These are phyloP conservation scores for Euphydryas editha DNA, from an alignment of 2,888 invertebrate species.

Conservation along the genomic window DNA sequence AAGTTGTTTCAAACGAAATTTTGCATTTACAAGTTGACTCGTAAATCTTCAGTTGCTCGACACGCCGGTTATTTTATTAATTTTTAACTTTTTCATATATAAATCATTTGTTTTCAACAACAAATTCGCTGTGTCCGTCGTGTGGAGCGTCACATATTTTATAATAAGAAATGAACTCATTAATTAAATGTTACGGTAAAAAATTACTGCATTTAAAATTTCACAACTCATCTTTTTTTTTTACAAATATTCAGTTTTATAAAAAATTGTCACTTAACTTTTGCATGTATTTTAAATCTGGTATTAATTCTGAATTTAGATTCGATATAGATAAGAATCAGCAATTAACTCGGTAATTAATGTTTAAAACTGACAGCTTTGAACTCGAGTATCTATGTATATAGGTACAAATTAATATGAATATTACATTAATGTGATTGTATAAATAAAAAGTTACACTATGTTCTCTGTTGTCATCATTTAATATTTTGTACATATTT, in stretches of 20 bases:
- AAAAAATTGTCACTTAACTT: background rate
- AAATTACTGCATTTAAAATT: background rate
- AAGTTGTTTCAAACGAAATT: slow-evolving; percentile 29
- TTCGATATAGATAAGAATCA: background rate
- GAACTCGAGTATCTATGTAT: background rate
- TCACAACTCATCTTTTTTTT: no score
- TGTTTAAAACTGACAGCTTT: background rate
- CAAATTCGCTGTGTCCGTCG: background rate
- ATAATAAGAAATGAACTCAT: background rate
- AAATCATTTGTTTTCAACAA: slow-evolving; percentile 21
- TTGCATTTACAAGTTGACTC: slow-evolving; percentile 33
- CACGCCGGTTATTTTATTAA: slow-evolving; percentile 35
- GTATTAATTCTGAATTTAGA: background rate
- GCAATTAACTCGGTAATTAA: background rate
- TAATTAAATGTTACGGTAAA: background rate
- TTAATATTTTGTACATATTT: no score
- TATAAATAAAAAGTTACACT: no score
- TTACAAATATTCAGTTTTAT: no score
- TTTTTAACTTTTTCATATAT: slow-evolving; percentile 28
- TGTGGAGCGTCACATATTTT: slow-evolving; percentile 1
- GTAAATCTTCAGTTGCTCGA: slow-evolving; percentile 36
- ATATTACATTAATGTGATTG: no score
- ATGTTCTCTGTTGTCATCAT: no score
- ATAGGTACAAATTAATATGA: no score
- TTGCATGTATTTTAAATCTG: background rate